phyloP scores from a whole-genome alignment of 2,113 vertebrate species.

The Stegostoma tigrinum region DNA sequence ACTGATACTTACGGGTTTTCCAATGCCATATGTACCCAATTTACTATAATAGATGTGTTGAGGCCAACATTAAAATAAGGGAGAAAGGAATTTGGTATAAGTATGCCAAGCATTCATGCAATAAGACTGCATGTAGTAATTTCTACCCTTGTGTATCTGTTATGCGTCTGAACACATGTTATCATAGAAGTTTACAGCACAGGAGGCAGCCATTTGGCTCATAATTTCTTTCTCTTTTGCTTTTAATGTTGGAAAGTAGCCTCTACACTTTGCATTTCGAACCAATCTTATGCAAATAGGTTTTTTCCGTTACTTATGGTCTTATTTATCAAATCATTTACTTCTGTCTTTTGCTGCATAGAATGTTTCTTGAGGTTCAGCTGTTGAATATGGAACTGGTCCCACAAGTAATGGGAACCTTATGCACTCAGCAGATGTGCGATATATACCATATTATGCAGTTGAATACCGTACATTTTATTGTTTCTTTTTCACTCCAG shows the following conservation, averaged over 20 bases:
- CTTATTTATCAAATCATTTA: slow-evolving; percentile 15
- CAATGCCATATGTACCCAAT: background rate
- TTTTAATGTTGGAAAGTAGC: background rate
- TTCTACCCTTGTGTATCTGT: background rate
- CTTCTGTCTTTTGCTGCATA: background rate
- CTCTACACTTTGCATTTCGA: background rate
- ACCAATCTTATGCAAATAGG: background rate
- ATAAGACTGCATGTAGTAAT: background rate
- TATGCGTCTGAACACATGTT: background rate
- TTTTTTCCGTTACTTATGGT: background rate
- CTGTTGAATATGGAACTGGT: slow-evolving; percentile 14
- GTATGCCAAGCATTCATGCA: background rate
- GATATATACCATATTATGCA: background rate
- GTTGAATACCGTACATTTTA: background rate
- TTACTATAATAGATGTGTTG: background rate
- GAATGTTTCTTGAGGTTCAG: background rate
- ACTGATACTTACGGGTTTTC: background rate
- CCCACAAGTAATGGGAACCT: background rate
- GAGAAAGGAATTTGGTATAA: slow-evolving; percentile 6
- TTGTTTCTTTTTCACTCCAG: background rate
- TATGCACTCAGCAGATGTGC: slow-evolving; percentile 20
- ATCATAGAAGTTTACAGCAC: background rate
- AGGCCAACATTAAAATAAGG: background rate
- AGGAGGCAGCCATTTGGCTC: background rate
- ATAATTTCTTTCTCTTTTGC: background rate